phyloP scores from a whole-genome alignment of 2,888 invertebrate genomes.

The Aspidapion aeneum region DNA sequence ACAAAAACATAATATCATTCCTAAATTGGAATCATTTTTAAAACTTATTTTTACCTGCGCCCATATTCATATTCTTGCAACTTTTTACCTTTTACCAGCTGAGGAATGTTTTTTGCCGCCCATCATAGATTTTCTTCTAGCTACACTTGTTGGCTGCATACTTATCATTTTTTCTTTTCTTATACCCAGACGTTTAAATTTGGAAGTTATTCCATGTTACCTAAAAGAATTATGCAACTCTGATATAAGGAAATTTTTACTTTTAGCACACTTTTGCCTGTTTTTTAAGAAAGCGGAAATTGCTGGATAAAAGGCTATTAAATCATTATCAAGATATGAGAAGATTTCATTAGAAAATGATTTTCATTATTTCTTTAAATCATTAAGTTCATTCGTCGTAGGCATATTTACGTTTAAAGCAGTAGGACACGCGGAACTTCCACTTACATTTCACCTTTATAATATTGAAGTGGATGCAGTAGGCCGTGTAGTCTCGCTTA shows the following conservation, averaged over 20 bases:
- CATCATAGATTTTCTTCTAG: slow-evolving; percentile 11
- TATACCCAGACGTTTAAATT: too few species aligned
- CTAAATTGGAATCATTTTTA: too few species aligned
- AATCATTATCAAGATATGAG: slow-evolving; percentile 13
- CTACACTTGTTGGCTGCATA: slow-evolving; percentile 11
- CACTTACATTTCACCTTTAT: slow-evolving; percentile 11
- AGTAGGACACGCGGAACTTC: slow-evolving; percentile 10
- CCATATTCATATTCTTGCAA: too few species aligned
- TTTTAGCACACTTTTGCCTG: slow-evolving; percentile 15
- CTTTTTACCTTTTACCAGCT: too few species aligned
- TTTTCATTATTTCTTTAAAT: slow-evolving; percentile 17
- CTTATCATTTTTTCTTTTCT: too few species aligned
- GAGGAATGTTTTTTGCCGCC: slow-evolving; percentile 13
- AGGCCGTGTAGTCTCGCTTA: slow-evolving; percentile 14
- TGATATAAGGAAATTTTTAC: slow-evolving; percentile 1
- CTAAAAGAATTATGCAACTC: slow-evolving; percentile 8
- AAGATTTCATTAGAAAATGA: slow-evolving; percentile 16
- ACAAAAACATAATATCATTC: too few species aligned
- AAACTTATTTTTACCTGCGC: too few species aligned
- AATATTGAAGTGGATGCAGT: slow-evolving; percentile 12
- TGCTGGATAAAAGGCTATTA: slow-evolving; percentile 15
- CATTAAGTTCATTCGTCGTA: slow-evolving; percentile 14
- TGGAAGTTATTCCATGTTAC: too few species aligned
- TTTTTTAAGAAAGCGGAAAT: slow-evolving; percentile 15
- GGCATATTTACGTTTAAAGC: slow-evolving; percentile 14